phyloP scores from a whole-genome alignment of 2,113 vertebrate genomes.

The Lepus americanus region DNA sequence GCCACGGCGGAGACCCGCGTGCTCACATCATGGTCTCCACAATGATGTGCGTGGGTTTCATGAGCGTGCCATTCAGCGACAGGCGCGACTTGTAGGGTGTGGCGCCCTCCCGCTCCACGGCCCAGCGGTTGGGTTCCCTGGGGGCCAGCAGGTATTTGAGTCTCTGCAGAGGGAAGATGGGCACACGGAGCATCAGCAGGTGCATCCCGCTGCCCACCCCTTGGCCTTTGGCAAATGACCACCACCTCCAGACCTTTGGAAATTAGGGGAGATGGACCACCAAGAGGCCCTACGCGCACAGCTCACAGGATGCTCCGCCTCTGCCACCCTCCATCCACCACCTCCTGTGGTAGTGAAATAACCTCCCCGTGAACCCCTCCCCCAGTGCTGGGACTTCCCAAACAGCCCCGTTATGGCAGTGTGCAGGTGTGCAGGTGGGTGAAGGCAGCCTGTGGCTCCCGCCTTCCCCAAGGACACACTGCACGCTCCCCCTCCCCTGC shows the following conservation, averaged over 20 bases:
- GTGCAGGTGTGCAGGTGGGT: background rate
- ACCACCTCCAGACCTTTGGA: background rate
- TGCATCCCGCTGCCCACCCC: background rate
- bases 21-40: conserved; percentile 99
- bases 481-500: background rate
- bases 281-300: background rate
- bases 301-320: no score
- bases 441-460: background rate
- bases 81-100: conserved; percentile 87
- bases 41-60: conserved; percentile 96
- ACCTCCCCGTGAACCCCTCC: background rate
- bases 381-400: background rate
- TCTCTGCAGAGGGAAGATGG: conserved; percentile 88
- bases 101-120: conserved; percentile 87
- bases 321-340: background rate
- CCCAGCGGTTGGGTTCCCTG: conserved; percentile 90
- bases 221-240: fast-evolving
- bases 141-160: conserved; percentile 96
- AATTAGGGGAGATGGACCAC: background rate
- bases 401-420: background rate
- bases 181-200: no score
- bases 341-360: background rate
- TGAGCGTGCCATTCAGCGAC: conserved; percentile 89
- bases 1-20: conserved; percentile 92
- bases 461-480: background rate